A percentile compares a stretch with the other conserved stretches of the same genome.
phyloP scores from a whole-genome alignment of 2,113 vertebrate genomes.

The Cryptomyrus ogoouensis region DNA sequence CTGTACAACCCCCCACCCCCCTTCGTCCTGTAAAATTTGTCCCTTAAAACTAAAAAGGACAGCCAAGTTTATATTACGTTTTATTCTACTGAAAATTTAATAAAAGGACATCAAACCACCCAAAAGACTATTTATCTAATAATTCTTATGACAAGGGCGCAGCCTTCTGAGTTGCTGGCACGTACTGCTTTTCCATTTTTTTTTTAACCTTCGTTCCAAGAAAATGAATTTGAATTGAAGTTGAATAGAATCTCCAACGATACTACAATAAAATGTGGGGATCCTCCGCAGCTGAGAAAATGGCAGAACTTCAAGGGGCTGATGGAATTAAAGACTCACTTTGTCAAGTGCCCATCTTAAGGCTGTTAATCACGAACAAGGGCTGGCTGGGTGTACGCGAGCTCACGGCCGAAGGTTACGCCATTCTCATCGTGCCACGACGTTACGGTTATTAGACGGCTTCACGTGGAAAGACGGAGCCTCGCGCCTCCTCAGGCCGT shows the following conservation, averaged over 20 bases:
- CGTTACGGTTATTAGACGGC: constrained; percentile 50
- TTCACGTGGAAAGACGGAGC: constrained; percentile 54
- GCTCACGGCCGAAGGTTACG: constrained; percentile 51
- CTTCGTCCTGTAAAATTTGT: constrained; percentile 34
- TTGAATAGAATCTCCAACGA: constrained; percentile 41
- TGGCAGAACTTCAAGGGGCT: constrained; percentile 21
- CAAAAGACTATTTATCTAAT: constrained; percentile 37
- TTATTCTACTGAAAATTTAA: constrained; percentile 44
- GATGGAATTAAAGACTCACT: constrained; percentile 52
- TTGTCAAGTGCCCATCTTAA: constrained; percentile 43
- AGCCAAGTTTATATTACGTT: constrained; percentile 52
- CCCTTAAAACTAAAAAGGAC: constrained; percentile 41
- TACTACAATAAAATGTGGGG: constrained; percentile 38
- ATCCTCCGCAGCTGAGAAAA: constrained; percentile 32
- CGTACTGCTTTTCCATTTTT: neutral
- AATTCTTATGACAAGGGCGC: constrained; percentile 22
- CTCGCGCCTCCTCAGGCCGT: constrained; percentile 74
- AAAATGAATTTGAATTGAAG: constrained; percentile 42
- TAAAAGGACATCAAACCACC: constrained; percentile 42
- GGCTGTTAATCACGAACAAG: constrained; percentile 41
- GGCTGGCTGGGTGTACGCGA: constrained; percentile 42
- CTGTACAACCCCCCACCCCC: neutral
- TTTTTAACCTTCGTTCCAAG: constrained; percentile 17
- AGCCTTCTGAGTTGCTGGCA: neutral
- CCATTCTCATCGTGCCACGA: constrained; percentile 50